phyloP scores from a whole-genome alignment of 2,888 invertebrate genomes.

The Strigamia transsilvanica region DNA sequence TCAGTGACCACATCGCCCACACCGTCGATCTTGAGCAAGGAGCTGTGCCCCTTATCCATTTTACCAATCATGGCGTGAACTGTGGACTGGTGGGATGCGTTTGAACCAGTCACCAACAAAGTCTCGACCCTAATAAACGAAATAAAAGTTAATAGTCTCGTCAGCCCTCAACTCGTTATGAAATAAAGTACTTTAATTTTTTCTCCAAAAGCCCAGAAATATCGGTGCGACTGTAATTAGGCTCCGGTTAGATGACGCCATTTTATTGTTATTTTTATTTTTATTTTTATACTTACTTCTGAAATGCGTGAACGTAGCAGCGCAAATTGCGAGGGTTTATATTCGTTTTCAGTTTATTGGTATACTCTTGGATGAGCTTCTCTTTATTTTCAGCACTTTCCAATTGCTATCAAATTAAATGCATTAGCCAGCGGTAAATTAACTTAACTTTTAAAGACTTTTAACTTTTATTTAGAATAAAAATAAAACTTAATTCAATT shows the following conservation, averaged over 20 bases:
- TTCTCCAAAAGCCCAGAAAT: conserved; percentile 68
- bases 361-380: conserved; percentile 78
- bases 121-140: conserved; percentile 70
- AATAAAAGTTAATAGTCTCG: not conserved
- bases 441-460: not conserved
- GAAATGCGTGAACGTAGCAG: conserved; percentile 81
- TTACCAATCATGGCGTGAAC: conserved; percentile 81
- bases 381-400: conserved; percentile 68
- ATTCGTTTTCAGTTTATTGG: conserved; percentile 75
- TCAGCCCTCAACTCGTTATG: not conserved
- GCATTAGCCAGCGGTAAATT: not conserved
- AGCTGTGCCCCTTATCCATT: conserved; percentile 81
- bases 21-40: conserved; percentile 82
- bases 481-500: no score
- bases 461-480: not conserved
- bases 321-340: conserved; percentile 84
- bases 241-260: not conserved
- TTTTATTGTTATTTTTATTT: not conserved
- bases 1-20: conserved; percentile 88
- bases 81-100: conserved; percentile 79
- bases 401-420: conserved; percentile 57
- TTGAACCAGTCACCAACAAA: conserved; percentile 80
- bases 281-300: conserved; percentile 72
- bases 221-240: conserved; percentile 73
- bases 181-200: conserved; percentile 70